Base-by-base conservation (phyloP, 2,113 vertebrate genomes). In the Gasterosteus aculeatus region DNA sequence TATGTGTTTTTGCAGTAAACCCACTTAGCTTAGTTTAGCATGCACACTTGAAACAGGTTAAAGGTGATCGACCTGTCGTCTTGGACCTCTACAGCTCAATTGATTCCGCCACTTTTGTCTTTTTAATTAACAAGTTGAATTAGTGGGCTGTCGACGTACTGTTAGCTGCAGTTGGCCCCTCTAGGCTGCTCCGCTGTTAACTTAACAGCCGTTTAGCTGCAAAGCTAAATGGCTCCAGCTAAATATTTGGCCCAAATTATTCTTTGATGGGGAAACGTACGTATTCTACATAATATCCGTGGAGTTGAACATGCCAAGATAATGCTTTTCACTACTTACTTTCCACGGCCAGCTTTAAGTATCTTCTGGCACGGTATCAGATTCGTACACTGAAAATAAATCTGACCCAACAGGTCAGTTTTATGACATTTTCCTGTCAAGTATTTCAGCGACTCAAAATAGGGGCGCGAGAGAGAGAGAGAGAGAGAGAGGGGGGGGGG, bases 361-460 rank as follows among this genome's bases (percentile, higher is more conserved):
- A 14, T 81, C 73, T 79, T 83, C 68, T 80, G 80, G 70, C 65
- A 62, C 10, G 19, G 56, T 69, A 75, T 88, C 88, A 83, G 51
- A 80, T 78, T 78, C 51, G 38, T 66, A 66, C 65, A 86, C 69
- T 60, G 53, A 61, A 73, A 69, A 63, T 74, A 76, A 72, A 81
- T 77, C 67, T 72, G 62, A 83, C 61, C 62, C 59, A 76, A 69
- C 29, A 65, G 65, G 73, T 82, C 75, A 61, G 61, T 77, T 86
- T 87, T 84, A 86, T 75, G 58, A 65, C 60, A 65, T 82, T 82
- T 83, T 46, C 74, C 63, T 72, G 80, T 82, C 76, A 77, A 80
- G 66, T 47, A 75, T 85, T 81, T 86, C 62, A 72, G 53, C 47
- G 71, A 83, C 85, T 85, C 78, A 88, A 78, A 86, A 85, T 35